phyloP scores from a whole-genome alignment of 2,888 invertebrate species.

The Erebia ligea region DNA sequence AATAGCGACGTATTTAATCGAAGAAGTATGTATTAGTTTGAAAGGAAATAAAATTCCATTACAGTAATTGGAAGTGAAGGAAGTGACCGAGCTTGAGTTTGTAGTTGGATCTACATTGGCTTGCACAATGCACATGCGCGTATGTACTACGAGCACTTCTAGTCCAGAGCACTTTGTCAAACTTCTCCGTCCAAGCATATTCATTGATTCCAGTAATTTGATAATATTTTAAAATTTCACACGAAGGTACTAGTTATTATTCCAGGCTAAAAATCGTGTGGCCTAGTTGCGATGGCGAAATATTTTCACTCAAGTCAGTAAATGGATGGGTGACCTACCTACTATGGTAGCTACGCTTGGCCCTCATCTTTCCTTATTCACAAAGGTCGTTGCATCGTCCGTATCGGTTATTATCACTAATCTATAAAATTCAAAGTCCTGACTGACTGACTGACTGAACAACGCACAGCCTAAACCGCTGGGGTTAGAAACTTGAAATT shows the following conservation, averaged over 20 bases:
- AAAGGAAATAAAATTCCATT: constrained; percentile 77
- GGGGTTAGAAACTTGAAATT: too few species aligned
- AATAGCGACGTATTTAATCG: constrained; percentile 36
- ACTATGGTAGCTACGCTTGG: too few species aligned
- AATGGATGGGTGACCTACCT: background rate
- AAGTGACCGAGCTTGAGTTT: constrained; percentile 55
- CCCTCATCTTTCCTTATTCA: too few species aligned
- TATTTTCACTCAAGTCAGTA: background rate
- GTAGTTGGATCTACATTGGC: constrained; percentile 30
- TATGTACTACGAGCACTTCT: background rate
- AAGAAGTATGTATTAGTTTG: constrained; percentile 52
- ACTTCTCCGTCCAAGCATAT: background rate
- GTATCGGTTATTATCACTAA: too few species aligned
- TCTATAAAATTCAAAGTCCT: too few species aligned
- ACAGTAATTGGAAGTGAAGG: constrained; percentile 70
- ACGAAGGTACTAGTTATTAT: background rate
- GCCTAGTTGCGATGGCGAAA: background rate
- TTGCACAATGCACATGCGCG: constrained; percentile 35
- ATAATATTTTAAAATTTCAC: background rate
- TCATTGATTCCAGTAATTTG: background rate
- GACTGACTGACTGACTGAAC: too few species aligned
- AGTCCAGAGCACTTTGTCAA: background rate
- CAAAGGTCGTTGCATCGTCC: too few species aligned
- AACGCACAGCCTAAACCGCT: too few species aligned
- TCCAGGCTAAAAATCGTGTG: background rate